Conservation (phyloP, 2,888 invertebrate genomes). For the Volucella inanis region DNA sequence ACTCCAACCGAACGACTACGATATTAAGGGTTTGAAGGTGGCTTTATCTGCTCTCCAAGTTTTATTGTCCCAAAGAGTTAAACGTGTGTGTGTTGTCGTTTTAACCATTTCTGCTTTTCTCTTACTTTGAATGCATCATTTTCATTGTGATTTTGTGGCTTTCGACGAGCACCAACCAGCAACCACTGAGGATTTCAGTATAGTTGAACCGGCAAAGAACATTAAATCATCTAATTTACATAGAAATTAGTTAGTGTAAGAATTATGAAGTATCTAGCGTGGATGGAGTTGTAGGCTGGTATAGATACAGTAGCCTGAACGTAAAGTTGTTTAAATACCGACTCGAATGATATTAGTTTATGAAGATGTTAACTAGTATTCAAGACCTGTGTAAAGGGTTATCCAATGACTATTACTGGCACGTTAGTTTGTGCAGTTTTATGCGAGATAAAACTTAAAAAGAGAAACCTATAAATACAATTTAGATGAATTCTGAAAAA, state of each 20-base stretch:
- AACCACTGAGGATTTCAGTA: slow-evolving; percentile 24
- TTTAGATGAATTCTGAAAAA: too few species aligned
- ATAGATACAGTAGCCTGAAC: slow-evolving; percentile 47
- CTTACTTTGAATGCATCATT: slow-evolving; percentile 60
- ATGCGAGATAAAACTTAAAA: too few species aligned
- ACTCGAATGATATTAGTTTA: slow-evolving; percentile 36
- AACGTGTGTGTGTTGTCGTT: slow-evolving; percentile 10
- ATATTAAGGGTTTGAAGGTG: slow-evolving; percentile 42
- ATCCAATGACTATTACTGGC: slow-evolving; percentile 8
- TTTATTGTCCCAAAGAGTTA: slow-evolving; percentile 67
- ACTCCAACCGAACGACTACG: slow-evolving; percentile 42
- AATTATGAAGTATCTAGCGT: neutral
- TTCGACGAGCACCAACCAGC: slow-evolving; percentile 4
- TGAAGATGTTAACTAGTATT: slow-evolving; percentile 60
- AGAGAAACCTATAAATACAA: too few species aligned
- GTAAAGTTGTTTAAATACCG: slow-evolving; percentile 60
- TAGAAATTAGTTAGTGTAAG: slow-evolving; percentile 66
- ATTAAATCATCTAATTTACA: slow-evolving; percentile 72
- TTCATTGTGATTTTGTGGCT: slow-evolving; percentile 61
- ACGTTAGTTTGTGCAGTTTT: too few species aligned
- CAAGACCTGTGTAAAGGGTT: slow-evolving; percentile 8
- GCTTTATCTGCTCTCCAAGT: slow-evolving; percentile 36
- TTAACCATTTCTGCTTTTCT: slow-evolving; percentile 2
- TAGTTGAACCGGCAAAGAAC: slow-evolving; percentile 18
- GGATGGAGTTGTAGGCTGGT: neutral